Conservation (phyloP, 1,140 invertebrate genomes). For the Amphibalanus amphitrite region DNA sequence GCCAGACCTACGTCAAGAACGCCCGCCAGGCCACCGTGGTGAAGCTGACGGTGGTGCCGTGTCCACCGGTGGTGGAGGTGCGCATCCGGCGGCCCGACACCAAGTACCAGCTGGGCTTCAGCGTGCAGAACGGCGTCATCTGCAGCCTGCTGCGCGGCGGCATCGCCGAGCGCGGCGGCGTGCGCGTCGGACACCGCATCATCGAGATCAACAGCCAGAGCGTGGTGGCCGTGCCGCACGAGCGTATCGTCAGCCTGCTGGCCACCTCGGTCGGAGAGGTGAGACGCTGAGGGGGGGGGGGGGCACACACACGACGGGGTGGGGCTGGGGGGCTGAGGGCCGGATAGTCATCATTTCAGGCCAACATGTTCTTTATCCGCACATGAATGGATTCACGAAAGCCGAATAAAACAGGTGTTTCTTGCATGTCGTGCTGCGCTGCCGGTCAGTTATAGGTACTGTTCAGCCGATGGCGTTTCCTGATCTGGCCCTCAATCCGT, state of each 20-base stretch:
- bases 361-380: not conserved
- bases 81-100: constrained; percentile 98
- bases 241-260: constrained; percentile 95
- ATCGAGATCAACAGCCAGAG: constrained; percentile 99
- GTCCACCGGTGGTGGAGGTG: constrained; percentile 98
- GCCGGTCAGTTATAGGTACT: not conserved
- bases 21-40: constrained; percentile 94
- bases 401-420: no score
- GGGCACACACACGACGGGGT: not conserved
- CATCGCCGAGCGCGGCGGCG: constrained; percentile 94
- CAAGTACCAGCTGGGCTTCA: constrained; percentile 98
- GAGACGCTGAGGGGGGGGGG: constrained; percentile 11
- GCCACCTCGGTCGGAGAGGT: constrained; percentile 98
- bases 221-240: constrained; percentile 97
- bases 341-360: not conserved
- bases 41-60: constrained; percentile 95
- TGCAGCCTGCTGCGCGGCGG: constrained; percentile 93
- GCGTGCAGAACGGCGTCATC: constrained; percentile 99
- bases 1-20: constrained; percentile 97
- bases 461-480: not conserved
- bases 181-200: constrained; percentile 94
- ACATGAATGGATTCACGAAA: no score
- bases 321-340: not conserved
- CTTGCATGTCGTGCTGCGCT: not conserved
- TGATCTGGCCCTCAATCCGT: not conserved